Conservation (phyloP, 2,888 invertebrate genomes). For the Andrena praecox region DNA sequence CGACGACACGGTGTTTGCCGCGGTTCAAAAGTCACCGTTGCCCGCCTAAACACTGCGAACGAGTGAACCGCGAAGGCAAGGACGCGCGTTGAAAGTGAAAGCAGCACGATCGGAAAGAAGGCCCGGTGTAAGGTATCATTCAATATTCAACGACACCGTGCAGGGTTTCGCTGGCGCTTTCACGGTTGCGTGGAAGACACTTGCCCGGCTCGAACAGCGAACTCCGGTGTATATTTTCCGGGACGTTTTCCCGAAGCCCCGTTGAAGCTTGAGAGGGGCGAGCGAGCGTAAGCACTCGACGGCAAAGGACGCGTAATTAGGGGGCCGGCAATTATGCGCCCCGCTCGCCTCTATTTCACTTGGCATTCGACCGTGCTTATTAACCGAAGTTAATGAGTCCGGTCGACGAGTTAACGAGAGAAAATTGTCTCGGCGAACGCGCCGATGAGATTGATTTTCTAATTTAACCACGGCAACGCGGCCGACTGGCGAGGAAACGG, state of each 20-base stretch:
- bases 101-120: conserved; percentile 52
- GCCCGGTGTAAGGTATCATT: conserved; percentile 41
- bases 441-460: conserved; percentile 35
- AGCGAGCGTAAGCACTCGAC: conserved; percentile 17
- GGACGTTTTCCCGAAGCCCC: not conserved
- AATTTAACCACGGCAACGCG: conserved; percentile 14
- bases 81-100: conserved; percentile 57
- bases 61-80: not conserved
- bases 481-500: conserved; percentile 16
- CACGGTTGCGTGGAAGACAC: conserved; percentile 31
- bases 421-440: conserved; percentile 44
- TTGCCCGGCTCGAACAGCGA: not conserved
- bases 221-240: not conserved
- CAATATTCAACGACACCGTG: conserved; percentile 34
- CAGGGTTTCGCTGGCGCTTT: conserved; percentile 27
- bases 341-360: conserved; percentile 49
- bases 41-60: too few relatives aligned
- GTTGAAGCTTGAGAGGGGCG: not conserved
- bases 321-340: conserved; percentile 32
- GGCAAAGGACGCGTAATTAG: conserved; percentile 49
- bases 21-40: too few relatives aligned
- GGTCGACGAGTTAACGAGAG: conserved; percentile 45
- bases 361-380: conserved; percentile 59
- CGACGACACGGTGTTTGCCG: too few relatives aligned
- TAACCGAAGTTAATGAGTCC: conserved; percentile 49